phyloP scores from a whole-genome alignment of 2,797 vertebrate species.

The Poecile montanus region DNA sequence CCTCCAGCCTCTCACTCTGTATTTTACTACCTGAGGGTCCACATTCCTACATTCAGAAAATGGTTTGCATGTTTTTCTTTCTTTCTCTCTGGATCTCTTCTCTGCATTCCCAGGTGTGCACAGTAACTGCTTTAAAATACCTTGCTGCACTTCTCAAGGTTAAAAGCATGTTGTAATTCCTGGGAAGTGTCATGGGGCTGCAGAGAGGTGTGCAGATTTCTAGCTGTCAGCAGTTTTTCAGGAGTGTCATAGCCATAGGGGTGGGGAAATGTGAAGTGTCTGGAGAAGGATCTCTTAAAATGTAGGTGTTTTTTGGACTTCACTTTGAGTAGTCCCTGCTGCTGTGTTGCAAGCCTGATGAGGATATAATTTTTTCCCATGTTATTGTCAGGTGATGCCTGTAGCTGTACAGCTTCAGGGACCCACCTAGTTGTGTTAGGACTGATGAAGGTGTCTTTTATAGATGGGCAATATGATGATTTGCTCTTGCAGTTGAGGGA shows the following conservation, averaged over 20 bases:
- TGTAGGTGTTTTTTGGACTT: fast-evolving
- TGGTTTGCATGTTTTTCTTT: neutral
- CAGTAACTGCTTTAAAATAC: neutral
- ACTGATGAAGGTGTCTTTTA: neutral
- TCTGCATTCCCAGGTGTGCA: slow-evolving; percentile 5
- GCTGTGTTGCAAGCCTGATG: neutral
- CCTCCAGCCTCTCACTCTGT: neutral
- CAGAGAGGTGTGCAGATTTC: neutral
- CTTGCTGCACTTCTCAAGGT: slow-evolving; percentile 9
- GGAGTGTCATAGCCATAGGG: neutral
- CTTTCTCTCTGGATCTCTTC: neutral
- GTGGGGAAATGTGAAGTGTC: neutral
- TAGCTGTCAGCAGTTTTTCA: neutral
- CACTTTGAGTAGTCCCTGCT: neutral
- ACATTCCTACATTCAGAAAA: neutral
- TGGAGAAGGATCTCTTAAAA: neutral
- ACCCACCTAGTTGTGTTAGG: neutral
- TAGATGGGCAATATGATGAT: too few relatives aligned
- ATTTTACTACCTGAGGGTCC: neutral
- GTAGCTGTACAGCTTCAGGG: neutral
- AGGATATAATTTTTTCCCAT: neutral
- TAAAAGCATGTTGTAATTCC: neutral
- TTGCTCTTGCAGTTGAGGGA: too few relatives aligned
- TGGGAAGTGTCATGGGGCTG: neutral
- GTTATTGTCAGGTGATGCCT: neutral